Evolutionary conservation across 2,113 vertebrate genomes (phyloP).

Genomic region (Drymodes brunneopygia): DNA sequence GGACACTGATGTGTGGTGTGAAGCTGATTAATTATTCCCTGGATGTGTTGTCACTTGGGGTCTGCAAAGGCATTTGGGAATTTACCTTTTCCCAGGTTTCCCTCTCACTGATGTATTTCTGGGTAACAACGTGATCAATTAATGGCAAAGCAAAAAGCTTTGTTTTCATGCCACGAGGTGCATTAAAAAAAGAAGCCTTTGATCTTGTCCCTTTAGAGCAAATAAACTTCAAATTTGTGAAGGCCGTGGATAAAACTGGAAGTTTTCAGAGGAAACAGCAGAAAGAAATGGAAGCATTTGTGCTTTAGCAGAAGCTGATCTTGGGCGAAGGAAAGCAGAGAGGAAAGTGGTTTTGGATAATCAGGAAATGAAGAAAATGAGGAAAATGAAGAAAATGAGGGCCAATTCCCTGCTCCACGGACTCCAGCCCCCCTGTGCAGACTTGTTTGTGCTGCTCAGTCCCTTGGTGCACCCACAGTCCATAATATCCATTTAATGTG

Average conservation of each 20-base stretch:
- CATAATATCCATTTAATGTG: neutral
- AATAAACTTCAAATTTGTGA: neutral
- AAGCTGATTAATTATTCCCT: neutral
- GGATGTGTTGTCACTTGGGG: accelerated
- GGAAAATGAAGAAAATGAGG: neutral
- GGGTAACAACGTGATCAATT: neutral
- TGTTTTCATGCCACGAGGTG: accelerated
- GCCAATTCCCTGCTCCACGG: neutral
- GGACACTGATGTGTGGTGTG: neutral
- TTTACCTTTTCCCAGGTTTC: neutral
- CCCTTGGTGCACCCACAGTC: neutral
- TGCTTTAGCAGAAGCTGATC: neutral
- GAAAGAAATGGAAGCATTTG: neutral
- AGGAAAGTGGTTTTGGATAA: neutral
- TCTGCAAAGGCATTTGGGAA: neutral
- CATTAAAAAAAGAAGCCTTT: neutral
- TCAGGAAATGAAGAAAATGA: neutral
- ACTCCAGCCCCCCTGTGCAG: neutral
- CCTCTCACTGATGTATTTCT: neutral
- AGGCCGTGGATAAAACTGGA: neutral
- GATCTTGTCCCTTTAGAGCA: neutral
- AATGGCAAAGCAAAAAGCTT: neutral
- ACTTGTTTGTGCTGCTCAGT: neutral
- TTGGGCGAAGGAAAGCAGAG: neutral
- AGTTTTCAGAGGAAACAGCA: neutral